These are phyloP conservation scores for Archilochus colubris DNA, from an alignment of 2,113 vertebrate genomes.

Conservation along the genomic window DNA sequence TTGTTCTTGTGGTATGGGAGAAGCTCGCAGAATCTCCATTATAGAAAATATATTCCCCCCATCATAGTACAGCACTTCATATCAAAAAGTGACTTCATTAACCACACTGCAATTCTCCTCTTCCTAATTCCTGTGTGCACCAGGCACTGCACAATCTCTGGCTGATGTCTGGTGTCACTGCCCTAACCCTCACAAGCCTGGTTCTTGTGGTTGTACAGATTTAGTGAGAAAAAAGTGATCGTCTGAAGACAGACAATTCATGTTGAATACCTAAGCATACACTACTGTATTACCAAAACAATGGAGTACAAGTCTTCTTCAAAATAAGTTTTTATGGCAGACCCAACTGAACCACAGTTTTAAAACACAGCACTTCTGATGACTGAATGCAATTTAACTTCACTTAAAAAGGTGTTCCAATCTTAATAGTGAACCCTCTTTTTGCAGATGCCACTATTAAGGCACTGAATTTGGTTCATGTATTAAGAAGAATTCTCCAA, in stretches of 20 bases:
- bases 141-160: not conserved
- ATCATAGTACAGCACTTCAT: not conserved
- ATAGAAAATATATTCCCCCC: not conserved
- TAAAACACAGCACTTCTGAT: not conserved
- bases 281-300: not conserved
- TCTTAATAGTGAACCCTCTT: not conserved
- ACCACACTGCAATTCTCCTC: not conserved
- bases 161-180: not conserved
- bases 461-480: not conserved
- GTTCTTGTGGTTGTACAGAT: not conserved
- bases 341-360: not conserved
- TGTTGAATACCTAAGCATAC: not conserved
- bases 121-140: not conserved
- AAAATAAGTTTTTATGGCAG: not conserved
- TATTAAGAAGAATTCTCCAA: rapidly evolving
- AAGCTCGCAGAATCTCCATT: not conserved
- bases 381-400: not conserved
- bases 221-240: not conserved
- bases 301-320: not conserved
- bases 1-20: not conserved
- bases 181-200: not conserved
- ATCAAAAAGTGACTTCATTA: not conserved
- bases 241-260: not conserved
- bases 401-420: not conserved
- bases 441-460: not conserved